Evolutionary conservation across 2,113 vertebrate genomes (phyloP).

Genomic region (Poecile atricapillus): DNA sequence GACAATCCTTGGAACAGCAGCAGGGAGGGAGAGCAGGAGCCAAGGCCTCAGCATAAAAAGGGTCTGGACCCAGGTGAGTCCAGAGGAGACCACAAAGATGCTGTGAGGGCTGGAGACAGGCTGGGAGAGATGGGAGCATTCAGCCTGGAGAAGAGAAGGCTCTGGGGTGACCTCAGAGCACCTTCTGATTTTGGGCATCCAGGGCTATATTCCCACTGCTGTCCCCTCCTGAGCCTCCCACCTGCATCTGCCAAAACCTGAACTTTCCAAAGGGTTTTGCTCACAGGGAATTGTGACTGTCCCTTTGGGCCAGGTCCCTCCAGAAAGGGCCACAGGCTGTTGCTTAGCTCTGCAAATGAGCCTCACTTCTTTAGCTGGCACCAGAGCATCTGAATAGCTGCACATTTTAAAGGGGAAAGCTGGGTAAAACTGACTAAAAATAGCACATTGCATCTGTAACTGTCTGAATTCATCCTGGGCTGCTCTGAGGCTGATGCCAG

Average conservation of each 20-base stretch:
- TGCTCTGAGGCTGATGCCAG: not conserved
- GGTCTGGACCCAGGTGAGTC: not conserved
- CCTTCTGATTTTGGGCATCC: not conserved
- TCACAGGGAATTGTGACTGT: not conserved
- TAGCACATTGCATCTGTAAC: not conserved
- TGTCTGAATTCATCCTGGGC: not conserved
- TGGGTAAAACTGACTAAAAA: conserved; percentile 10
- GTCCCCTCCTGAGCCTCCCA: not conserved
- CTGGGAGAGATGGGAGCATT: not conserved
- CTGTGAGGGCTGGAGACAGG: not conserved
- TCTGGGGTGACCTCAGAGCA: not conserved
- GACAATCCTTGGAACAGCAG: not conserved
- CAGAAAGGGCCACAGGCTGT: not conserved
- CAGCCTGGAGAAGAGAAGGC: not conserved
- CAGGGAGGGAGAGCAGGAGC: not conserved
- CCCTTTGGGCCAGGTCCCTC: not conserved
- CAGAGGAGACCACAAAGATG: not conserved
- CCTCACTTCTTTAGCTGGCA: not conserved
- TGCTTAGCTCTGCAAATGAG: not conserved
- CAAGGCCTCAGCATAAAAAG: not conserved
- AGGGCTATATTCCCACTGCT: not conserved
- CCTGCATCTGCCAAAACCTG: not conserved
- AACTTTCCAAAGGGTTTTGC: not conserved
- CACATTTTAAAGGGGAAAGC: not conserved
- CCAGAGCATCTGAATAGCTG: not conserved